Conservation (phyloP, 2,113 vertebrate genomes). For the Chrysochloris asiatica region DNA sequence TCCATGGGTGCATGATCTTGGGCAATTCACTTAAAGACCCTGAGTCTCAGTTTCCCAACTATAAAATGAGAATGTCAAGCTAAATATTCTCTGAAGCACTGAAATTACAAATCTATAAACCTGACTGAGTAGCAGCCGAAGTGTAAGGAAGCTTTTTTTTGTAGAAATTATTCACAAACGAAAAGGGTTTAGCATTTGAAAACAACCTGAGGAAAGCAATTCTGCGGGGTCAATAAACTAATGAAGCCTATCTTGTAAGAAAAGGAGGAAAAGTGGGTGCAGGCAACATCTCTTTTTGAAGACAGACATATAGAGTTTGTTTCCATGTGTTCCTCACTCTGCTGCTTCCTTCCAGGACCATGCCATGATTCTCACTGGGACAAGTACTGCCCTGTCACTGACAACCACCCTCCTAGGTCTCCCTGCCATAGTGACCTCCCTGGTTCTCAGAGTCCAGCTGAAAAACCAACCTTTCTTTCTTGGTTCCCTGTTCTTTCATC, state of each 20-base stretch:
- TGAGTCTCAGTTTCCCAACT: background rate
- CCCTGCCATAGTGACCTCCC: background rate
- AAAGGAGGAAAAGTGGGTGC: background rate
- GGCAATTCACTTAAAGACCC: background rate
- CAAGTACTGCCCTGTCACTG: background rate
- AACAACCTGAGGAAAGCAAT: background rate
- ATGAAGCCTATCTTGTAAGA: background rate
- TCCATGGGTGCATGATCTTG: background rate
- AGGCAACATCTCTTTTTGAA: background rate
- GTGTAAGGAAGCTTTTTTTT: background rate
- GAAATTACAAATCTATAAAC: too few species aligned
- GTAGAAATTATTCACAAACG: background rate
- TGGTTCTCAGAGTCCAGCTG: background rate
- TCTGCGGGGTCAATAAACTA: background rate
- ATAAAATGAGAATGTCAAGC: background rate
- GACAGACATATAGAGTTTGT: background rate
- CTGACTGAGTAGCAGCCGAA: background rate
- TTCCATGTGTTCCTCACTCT: background rate
- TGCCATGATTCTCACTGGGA: background rate
- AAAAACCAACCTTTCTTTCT: background rate
- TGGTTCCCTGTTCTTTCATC: background rate
- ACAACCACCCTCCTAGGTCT: background rate
- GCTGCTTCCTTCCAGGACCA: background rate
- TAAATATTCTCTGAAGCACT: too few species aligned
- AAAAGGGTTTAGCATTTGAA: background rate